Conservation (phyloP, 2,113 vertebrate genomes). For the Ictidomys tridecemlineatus region DNA sequence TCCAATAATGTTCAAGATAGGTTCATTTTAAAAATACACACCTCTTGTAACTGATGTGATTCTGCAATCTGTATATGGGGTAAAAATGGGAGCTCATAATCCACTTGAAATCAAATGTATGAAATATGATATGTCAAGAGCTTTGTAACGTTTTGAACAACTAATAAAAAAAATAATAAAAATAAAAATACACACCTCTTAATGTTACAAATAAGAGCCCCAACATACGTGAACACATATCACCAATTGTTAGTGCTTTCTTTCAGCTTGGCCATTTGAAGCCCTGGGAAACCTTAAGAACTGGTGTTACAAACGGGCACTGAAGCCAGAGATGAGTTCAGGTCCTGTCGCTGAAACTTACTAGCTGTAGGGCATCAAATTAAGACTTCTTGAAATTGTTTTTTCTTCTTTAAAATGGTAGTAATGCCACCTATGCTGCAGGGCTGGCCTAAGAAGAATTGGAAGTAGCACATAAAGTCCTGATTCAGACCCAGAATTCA, state of each 20-base stretch:
- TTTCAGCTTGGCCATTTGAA: background rate
- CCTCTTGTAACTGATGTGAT: background rate
- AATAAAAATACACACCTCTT: background rate
- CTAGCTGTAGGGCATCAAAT: background rate
- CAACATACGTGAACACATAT: background rate
- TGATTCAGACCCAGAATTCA: constrained; percentile 16
- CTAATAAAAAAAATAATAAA: no score
- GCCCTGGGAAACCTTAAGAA: background rate
- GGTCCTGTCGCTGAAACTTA: background rate
- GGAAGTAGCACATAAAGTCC: background rate
- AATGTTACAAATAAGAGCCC: background rate
- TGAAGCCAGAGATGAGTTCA: background rate
- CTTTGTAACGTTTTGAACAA: no score
- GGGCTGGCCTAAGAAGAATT: background rate
- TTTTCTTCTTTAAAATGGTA: background rate
- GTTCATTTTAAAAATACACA: background rate
- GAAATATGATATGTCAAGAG: no score
- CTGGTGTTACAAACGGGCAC: background rate
- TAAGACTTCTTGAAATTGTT: background rate
- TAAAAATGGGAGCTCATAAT: no score
- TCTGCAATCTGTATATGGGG: no score
- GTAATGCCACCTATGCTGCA: background rate
- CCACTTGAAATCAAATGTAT: no score
- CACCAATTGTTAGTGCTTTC: background rate
- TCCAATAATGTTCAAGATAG: background rate